Evolutionary conservation across 2,797 vertebrate species (phyloP).

Genomic region (Danio tinwini): DNA sequence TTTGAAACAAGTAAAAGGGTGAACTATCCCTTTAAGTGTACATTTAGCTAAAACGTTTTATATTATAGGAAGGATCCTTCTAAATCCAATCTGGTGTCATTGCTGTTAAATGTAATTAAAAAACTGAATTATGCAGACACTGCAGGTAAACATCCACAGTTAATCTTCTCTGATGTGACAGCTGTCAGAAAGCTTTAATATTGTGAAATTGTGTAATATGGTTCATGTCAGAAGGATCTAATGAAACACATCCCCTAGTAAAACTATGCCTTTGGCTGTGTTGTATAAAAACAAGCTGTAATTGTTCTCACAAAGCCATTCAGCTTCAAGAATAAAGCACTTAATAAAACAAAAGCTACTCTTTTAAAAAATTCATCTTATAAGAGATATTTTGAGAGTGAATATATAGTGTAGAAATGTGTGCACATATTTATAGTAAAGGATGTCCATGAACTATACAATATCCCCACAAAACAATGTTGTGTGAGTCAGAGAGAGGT

Average conservation of each 20-base stretch:
- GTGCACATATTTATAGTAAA: background rate
- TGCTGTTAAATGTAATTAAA: background rate
- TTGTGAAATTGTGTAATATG: background rate
- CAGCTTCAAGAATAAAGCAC: background rate
- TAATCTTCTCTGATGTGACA: background rate
- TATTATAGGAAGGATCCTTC: background rate
- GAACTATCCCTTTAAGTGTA: too few species aligned
- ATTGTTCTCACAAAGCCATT: background rate
- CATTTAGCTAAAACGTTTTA: background rate
- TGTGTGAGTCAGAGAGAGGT: constrained; percentile 4
- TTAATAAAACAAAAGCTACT: background rate
- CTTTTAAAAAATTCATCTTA: background rate
- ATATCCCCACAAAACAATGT: background rate
- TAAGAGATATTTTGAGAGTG: background rate
- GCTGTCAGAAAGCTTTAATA: background rate
- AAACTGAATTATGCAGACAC: constrained; percentile 1
- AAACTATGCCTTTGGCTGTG: too few species aligned
- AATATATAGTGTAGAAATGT: background rate
- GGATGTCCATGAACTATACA: background rate
- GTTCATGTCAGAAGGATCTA: background rate
- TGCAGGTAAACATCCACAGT: background rate
- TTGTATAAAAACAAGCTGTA: background rate
- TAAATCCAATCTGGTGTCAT: too few species aligned
- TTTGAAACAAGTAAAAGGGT: too few species aligned
- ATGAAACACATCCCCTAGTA: too few species aligned